Evolutionary conservation across 2,113 vertebrate species (phyloP), one percentile per base, ranked within the genome.

Genomic region (Gambusia holbrooki): DNA sequence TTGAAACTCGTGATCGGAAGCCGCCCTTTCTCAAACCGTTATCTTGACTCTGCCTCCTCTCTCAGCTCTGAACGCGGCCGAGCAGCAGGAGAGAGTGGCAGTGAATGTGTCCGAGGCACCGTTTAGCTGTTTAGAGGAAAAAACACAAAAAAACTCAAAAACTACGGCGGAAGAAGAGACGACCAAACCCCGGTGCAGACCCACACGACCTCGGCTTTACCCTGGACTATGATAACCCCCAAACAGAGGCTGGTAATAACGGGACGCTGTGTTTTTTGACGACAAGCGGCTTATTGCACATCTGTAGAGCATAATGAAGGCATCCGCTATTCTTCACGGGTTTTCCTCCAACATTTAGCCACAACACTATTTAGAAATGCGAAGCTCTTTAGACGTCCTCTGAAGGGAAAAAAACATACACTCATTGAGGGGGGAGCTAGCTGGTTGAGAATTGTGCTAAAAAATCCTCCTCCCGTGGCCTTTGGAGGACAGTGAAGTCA

Each of bases 261-360:
- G 80, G 81, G 27, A 77, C 60, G 80, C 85, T 48, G 45, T 48
- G 17, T 48, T 48, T 48, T 88, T 80, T 64, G 73, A 89, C 87
- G 84, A 76, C 74, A 69, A 79, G 83, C 85, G 87, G 86, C 62
- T 80, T 88, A 77, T 87, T 88, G 87, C 92, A 93, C 93, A 92
- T 92, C 89, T 88, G 89, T 81, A 88, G 88, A 88, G 79, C 90
- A 87, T 88, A 92, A 95, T 94, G 93, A 90, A 92, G 91, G 85
- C 90, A 92, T 93, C 93, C 90, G 92, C 90, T 92, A 90, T 89
- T 89, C 82, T 89, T 71, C 66, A 81, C 84, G 65, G 61, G 73
- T 87, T 88, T 45, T 72, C 87, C 78, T 87, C 84, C 84, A 69
- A 79, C 83, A 65, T 84, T 85, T 85, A 90, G 84, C 79, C 60